Conservation (phyloP, 2,797 vertebrate species). For the Sparus aurata region DNA sequence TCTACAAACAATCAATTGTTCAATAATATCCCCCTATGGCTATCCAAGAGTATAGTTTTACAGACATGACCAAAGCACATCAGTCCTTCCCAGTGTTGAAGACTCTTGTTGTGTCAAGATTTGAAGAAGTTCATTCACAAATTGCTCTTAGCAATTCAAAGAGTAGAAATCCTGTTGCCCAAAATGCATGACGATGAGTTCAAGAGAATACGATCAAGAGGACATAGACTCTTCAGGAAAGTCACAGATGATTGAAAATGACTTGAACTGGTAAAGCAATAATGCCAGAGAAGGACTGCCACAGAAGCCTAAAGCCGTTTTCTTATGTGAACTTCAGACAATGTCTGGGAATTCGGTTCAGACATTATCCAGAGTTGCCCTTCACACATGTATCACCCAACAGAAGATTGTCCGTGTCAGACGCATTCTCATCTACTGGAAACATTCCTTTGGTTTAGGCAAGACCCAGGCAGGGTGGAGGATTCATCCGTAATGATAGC, state of each 20-base stretch:
- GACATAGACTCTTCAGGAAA: not conserved
- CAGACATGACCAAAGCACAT: conserved; percentile 19
- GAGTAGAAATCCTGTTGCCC: conserved; percentile 20
- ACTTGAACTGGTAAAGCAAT: conserved; percentile 13
- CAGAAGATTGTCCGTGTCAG: too few relatives aligned
- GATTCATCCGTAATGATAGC: too few relatives aligned
- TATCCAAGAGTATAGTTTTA: too few relatives aligned
- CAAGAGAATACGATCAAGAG: conserved; percentile 38
- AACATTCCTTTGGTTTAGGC: too few relatives aligned
- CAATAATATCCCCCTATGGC: too few relatives aligned
- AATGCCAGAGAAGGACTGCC: not conserved
- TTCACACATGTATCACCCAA: too few relatives aligned
- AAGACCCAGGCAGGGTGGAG: too few relatives aligned
- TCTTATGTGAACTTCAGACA: too few relatives aligned
- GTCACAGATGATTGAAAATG: conserved; percentile 28
- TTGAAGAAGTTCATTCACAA: conserved; percentile 5
- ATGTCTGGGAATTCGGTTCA: too few relatives aligned
- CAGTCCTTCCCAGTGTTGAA: conserved; percentile 4
- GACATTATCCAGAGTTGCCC: too few relatives aligned
- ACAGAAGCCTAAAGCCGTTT: not conserved
- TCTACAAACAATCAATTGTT: too few relatives aligned
- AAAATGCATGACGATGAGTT: conserved; percentile 14
- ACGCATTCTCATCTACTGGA: too few relatives aligned
- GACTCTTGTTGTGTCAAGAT: not conserved
- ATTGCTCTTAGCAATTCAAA: conserved; percentile 16